phyloP scores from a whole-genome alignment of 2,113 vertebrate species.

The Beaufortia kweichowensis region DNA sequence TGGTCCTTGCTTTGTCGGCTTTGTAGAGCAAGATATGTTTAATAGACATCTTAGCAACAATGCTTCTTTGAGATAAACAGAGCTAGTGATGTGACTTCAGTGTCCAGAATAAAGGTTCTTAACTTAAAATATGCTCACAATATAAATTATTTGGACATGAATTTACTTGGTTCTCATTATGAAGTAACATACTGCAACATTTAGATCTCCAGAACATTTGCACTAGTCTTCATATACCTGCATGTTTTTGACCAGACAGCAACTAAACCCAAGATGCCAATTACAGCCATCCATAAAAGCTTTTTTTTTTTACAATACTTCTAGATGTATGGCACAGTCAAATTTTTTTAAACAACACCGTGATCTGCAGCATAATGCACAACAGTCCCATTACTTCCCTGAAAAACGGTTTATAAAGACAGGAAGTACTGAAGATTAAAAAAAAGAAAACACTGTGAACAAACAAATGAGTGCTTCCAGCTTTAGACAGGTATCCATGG shows the following conservation, averaged over 20 bases:
- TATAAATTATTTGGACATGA: neutral
- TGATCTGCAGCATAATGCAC: neutral
- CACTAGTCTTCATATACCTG: neutral
- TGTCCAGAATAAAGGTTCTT: no score
- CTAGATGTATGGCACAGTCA: neutral
- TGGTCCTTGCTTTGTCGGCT: neutral
- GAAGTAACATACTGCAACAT: neutral
- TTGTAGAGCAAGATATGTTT: neutral
- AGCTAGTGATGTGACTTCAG: neutral
- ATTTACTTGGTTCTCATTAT: no score
- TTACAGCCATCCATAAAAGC: neutral
- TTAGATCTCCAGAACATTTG: no score
- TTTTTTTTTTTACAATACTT: neutral
- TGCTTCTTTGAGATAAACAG: constrained; percentile 33
- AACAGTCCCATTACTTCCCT: neutral
- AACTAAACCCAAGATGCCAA: neutral
- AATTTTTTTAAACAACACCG: no score
- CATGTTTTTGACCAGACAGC: neutral
- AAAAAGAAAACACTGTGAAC: constrained; percentile 33
- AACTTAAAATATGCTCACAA: neutral
- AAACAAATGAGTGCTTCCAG: constrained; percentile 47
- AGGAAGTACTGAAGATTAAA: neutral
- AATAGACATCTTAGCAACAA: constrained; percentile 25
- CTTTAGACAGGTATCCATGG: constrained; percentile 65
- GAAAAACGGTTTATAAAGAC: neutral